Conservation (phyloP, 92 coral and sea anemone genomes). For the Pocillopora grandis region DNA sequence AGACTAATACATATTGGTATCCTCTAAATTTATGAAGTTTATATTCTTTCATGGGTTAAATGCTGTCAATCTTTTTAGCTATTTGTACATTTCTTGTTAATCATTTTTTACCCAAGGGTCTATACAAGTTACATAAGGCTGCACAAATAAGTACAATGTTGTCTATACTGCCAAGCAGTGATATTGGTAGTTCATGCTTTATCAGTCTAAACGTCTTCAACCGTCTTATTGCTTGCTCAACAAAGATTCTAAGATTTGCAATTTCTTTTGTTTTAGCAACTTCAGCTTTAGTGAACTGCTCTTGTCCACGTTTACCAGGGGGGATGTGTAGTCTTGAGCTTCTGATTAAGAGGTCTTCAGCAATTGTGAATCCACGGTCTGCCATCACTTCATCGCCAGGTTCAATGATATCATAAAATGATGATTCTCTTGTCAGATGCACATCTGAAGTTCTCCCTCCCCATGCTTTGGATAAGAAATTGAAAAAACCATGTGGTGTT, state of each 20-base stretch:
- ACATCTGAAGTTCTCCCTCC: conserved; percentile 15
- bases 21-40: too few relatives aligned
- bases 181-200: conserved; percentile 52
- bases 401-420: conserved; percentile 50
- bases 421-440: conserved; percentile 53
- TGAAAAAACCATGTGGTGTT: conserved; percentile 58
- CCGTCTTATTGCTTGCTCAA: conserved; percentile 50
- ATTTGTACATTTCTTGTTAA: too few relatives aligned
- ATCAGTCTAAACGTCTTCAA: conserved; percentile 35
- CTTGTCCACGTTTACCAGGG: conserved; percentile 17
- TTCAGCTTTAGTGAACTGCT: conserved; percentile 30
- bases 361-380: conserved; percentile 55
- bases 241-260: conserved; percentile 44
- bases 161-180: conserved; percentile 42
- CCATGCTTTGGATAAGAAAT: conserved; percentile 54
- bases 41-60: too few relatives aligned
- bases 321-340: conserved; percentile 21
- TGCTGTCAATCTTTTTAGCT: too few relatives aligned
- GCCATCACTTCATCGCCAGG: conserved; percentile 60
- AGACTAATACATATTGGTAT: too few relatives aligned
- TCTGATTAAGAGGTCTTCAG: conserved; percentile 45
- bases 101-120: too few relatives aligned
- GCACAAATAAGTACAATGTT: conserved; percentile 43
- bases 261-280: conserved; percentile 45
- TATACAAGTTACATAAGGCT: neutral